These are phyloP conservation scores for Lordiphosa stackelbergi DNA, from an alignment of 1,140 invertebrate species.

Conservation along the genomic window DNA sequence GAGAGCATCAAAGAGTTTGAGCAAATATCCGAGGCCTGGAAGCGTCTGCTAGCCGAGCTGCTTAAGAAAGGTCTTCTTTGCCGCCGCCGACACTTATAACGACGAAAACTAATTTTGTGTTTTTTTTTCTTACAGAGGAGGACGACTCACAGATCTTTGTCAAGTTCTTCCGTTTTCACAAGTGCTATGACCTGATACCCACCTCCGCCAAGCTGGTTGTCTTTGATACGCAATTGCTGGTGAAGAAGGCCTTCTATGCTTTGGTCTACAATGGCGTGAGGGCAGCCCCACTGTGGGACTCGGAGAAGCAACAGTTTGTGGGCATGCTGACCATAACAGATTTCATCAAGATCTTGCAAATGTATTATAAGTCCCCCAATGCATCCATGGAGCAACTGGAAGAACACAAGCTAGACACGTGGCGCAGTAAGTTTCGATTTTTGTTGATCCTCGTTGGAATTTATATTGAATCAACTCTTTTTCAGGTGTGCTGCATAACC, in stretches of 20 bases:
- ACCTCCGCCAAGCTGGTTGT: constrained; percentile 99
- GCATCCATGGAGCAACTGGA: constrained; percentile 97
- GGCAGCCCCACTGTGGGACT: constrained; percentile 98
- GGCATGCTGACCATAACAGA: constrained; percentile 99
- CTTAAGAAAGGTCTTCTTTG: constrained; percentile 83
- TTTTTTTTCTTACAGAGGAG: constrained; percentile 87
- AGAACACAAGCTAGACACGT: constrained; percentile 97
- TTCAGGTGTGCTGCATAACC: constrained; percentile 88
- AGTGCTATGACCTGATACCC: constrained; percentile 99
- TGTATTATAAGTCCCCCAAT: constrained; percentile 96
- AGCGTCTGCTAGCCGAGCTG: constrained; percentile 84
- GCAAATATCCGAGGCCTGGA: constrained; percentile 84
- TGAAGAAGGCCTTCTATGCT: constrained; percentile 99
- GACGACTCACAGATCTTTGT: constrained; percentile 97
- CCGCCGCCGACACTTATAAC: neutral
- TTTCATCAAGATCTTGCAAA: constrained; percentile 98
- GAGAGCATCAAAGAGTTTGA: constrained; percentile 92
- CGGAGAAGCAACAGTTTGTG: constrained; percentile 91
- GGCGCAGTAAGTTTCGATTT: constrained; percentile 85
- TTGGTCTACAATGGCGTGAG: constrained; percentile 98
- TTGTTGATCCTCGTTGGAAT: neutral
- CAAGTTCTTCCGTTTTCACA: constrained; percentile 99
- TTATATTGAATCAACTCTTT: constrained; percentile 31
- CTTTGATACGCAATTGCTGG: constrained; percentile 98
- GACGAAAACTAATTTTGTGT: neutral